A percentile compares a stretch with the other conserved stretches of the same genome.
Conservation (phyloP, 2,888 invertebrate genomes). For the Palloptera scutellata region DNA sequence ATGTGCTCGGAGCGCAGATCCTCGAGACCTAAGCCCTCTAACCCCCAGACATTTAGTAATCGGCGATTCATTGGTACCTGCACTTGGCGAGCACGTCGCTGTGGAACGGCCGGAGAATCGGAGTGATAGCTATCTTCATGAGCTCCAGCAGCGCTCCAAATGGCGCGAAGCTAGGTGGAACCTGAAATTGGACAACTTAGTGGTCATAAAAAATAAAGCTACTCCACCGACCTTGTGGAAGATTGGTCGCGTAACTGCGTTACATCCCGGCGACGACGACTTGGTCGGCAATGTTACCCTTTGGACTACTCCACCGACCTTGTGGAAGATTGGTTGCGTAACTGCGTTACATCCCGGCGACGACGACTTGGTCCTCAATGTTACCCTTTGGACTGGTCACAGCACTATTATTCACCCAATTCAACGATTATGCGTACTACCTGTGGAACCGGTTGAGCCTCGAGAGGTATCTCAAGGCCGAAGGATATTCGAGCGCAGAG, state of each 20-base stretch:
- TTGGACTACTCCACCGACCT: too few relatives aligned
- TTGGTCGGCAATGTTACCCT: too few relatives aligned
- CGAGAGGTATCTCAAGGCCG: constrained; percentile 11
- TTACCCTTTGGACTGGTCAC: constrained; percentile 19
- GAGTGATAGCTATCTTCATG: constrained; percentile 32
- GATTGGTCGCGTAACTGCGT: too few relatives aligned
- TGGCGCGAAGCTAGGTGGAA: constrained; percentile 30
- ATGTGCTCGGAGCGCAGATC: constrained; percentile 10
- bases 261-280: too few relatives aligned
- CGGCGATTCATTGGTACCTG: constrained; percentile 5
- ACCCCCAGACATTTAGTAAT: constrained; percentile 17
- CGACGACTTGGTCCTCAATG: constrained; percentile 21
- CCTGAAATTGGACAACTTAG: constrained; percentile 29
- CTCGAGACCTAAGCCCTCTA: not conserved
- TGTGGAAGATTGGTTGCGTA: too few relatives aligned
- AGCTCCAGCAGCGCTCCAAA: constrained; percentile 34
- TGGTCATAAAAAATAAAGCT: constrained; percentile 20
- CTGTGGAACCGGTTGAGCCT: constrained; percentile 21
- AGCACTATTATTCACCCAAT: constrained; percentile 11
- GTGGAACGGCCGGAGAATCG: constrained; percentile 23
- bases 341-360: constrained; percentile 7
- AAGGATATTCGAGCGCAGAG: constrained; percentile 25
- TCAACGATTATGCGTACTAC: constrained; percentile 11
- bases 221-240: too few relatives aligned
- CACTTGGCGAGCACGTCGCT: constrained; percentile 25